Conservation (phyloP, 2,888 invertebrate genomes). For the Flexamia atlantica region DNA sequence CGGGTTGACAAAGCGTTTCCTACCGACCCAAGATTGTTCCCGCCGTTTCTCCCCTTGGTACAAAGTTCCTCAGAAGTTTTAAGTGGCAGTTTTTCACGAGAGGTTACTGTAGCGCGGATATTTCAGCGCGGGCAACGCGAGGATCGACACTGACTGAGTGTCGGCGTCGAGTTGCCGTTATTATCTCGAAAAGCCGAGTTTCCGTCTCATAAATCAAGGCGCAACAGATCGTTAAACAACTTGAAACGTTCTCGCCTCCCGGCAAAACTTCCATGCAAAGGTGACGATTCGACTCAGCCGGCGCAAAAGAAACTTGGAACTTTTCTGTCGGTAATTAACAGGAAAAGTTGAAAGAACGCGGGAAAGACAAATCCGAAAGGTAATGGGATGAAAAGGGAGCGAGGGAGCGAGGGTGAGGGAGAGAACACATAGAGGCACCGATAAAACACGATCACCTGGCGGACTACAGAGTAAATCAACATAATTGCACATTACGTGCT, state of each 20-base stretch:
- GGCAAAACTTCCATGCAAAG: constrained; percentile 39
- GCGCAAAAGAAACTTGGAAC: constrained; percentile 36
- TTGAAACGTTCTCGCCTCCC: constrained; percentile 29
- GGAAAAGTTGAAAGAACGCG: constrained; percentile 22
- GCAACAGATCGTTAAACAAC: constrained; percentile 55
- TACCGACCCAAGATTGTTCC: too few species aligned
- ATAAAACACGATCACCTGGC: constrained; percentile 44
- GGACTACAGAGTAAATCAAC: constrained; percentile 26
- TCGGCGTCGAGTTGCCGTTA: constrained; percentile 34
- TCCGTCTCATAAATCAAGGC: constrained; percentile 52
- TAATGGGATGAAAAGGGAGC: constrained; percentile 28
- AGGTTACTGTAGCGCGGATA: background rate
- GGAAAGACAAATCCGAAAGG: constrained; percentile 16
- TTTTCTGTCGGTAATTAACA: constrained; percentile 42
- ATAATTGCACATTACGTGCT: constrained; percentile 45
- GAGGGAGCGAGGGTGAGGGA: background rate
- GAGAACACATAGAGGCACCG: background rate
- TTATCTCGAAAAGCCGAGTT: constrained; percentile 41
- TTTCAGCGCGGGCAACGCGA: background rate
- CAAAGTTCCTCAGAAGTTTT: background rate
- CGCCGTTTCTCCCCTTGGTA: background rate
- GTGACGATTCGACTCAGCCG: constrained; percentile 37
- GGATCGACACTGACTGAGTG: constrained; percentile 41
- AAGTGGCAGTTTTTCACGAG: constrained; percentile 17
- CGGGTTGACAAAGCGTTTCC: too few species aligned